These are phyloP conservation scores for Drosophila pandora DNA, from an alignment of 1,140 invertebrate genomes.

Conservation along the genomic window DNA sequence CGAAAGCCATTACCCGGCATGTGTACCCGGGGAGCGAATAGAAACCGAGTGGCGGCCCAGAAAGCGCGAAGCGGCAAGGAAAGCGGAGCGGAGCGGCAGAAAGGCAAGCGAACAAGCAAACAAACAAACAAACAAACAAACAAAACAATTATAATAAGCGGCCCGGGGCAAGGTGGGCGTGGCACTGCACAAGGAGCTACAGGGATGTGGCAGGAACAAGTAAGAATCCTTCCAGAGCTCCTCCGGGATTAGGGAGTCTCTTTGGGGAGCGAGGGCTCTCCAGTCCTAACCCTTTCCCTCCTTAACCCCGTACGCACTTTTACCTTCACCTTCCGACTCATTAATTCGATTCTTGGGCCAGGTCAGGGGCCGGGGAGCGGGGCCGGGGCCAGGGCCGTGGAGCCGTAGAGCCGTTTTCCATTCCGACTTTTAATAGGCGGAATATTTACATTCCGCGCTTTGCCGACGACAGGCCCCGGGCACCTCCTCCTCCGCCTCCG, in stretches of 20 bases:
- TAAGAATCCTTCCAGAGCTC: neutral
- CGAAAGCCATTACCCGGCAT: constrained; percentile 34
- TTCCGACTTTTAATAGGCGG: constrained; percentile 44
- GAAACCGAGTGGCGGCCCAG: constrained; percentile 57
- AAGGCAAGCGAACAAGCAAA: constrained; percentile 14
- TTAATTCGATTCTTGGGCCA: constrained; percentile 14
- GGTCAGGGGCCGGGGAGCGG: constrained; percentile 14
- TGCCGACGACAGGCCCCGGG: constrained; percentile 9
- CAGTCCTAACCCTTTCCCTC: too few species aligned
- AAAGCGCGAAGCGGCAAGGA: constrained; percentile 17
- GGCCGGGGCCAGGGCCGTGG: constrained; percentile 10
- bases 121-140: constrained; percentile 52
- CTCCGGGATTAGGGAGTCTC: too few species aligned
- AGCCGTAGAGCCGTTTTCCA: constrained; percentile 20
- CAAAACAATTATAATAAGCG: constrained; percentile 66
- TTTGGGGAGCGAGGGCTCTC: too few species aligned
- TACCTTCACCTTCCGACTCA: constrained; percentile 23
- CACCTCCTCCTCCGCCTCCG: neutral
- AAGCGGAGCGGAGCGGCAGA: constrained; percentile 12
- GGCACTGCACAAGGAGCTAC: neutral
- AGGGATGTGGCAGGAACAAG: neutral
- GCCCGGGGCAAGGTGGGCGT: constrained; percentile 16
- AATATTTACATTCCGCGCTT: constrained; percentile 32
- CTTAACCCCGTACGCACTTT: too few species aligned
- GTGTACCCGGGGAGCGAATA: constrained; percentile 30